These are phyloP conservation scores for Lasioglossum figueresi DNA, from an alignment of 2,888 invertebrate species.

Conservation along the genomic window DNA sequence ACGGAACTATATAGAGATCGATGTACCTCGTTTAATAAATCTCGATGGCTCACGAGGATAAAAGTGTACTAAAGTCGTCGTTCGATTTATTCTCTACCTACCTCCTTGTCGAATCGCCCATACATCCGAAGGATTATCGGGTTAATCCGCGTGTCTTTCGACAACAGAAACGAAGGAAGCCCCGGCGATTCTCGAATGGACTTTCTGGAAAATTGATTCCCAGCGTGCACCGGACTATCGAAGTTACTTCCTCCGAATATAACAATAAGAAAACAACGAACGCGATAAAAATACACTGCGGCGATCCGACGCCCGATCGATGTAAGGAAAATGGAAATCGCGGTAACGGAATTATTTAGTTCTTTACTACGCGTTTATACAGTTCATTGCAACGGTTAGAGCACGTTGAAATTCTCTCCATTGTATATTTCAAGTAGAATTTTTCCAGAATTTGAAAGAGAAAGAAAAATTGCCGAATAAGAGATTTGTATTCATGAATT, in stretches of 20 bases:
- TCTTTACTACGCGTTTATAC: too few relatives aligned
- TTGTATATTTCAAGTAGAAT: background rate
- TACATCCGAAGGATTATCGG: constrained; percentile 65
- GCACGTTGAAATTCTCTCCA: background rate
- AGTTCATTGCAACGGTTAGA: background rate
- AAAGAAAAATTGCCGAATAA: background rate
- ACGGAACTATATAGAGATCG: constrained; percentile 37
- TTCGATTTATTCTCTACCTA: constrained; percentile 62
- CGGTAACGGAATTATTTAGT: too few relatives aligned
- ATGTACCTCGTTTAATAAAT: constrained; percentile 64
- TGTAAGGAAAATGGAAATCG: background rate
- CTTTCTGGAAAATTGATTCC: constrained; percentile 28
- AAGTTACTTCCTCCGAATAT: background rate
- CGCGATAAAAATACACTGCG: background rate
- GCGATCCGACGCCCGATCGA: background rate
- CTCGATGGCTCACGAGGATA: constrained; percentile 62
- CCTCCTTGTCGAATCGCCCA: constrained; percentile 48
- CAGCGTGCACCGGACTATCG: background rate
- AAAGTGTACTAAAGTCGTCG: constrained; percentile 62
- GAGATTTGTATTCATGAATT: background rate
- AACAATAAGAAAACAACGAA: background rate
- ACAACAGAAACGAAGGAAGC: background rate
- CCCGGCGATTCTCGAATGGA: constrained; percentile 9
- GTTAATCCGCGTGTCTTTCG: constrained; percentile 53
- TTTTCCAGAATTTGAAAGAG: background rate